These are phyloP conservation scores for Drosophila sordidula DNA, from an alignment of 2,888 invertebrate species.

Conservation along the genomic window DNA sequence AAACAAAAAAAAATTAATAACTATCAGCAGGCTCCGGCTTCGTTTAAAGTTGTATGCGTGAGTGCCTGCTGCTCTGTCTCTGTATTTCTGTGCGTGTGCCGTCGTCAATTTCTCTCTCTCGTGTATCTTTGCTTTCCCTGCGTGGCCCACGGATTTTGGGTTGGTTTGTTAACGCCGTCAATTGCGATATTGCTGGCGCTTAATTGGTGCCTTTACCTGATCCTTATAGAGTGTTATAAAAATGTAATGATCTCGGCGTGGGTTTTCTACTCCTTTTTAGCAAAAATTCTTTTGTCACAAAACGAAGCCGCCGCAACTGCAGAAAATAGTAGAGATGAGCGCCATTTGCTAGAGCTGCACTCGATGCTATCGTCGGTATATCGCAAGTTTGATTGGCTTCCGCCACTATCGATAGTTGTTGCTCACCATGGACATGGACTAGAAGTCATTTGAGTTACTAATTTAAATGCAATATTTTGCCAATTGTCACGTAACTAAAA, in stretches of 20 bases:
- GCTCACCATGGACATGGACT: background rate
- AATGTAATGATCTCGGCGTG: slow-evolving; percentile 4
- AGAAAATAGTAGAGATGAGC: slow-evolving; percentile 51
- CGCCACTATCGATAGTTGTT: slow-evolving; percentile 16
- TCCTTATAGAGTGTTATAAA: slow-evolving; percentile 14
- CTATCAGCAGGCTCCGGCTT: slow-evolving; percentile 49
- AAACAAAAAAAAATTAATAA: slow-evolving; percentile 3
- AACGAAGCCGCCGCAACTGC: slow-evolving; percentile 51
- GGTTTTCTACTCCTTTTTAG: background rate
- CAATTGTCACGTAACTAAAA: no score
- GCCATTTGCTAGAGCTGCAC: background rate
- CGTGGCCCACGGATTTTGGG: slow-evolving; percentile 5
- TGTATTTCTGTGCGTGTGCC: slow-evolving; percentile 15
- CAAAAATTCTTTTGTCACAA: slow-evolving; percentile 26
- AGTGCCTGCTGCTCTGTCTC: background rate
- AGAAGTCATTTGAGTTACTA: no score
- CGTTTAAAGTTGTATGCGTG: slow-evolving; percentile 17
- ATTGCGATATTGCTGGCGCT: slow-evolving; percentile 8
- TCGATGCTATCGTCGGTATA: background rate
- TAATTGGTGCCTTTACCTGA: slow-evolving; percentile 46
- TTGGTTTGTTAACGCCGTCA: background rate
- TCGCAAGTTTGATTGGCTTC: background rate
- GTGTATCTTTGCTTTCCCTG: slow-evolving; percentile 15
- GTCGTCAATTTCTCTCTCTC: slow-evolving; percentile 39
- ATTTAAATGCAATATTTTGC: background rate